phyloP scores from a whole-genome alignment of 2,113 vertebrate genomes.

The Tachuris rubrigastra region DNA sequence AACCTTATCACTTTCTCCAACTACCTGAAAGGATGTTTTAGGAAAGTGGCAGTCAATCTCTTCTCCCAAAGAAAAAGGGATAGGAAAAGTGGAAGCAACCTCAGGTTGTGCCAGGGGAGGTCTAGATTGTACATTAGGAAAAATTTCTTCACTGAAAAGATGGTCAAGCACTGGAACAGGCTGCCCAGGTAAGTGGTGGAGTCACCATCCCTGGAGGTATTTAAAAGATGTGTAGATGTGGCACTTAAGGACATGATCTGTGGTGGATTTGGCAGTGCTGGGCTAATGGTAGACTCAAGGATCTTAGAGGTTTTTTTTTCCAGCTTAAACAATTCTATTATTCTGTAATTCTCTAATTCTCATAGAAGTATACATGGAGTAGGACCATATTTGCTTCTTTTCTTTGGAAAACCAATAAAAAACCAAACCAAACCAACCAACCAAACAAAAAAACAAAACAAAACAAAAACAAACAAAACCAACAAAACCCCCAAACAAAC shows the following conservation, averaged over 20 bases:
- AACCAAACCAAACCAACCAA: neutral
- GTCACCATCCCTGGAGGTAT: neutral
- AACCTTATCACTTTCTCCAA: neutral
- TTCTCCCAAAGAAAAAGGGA: neutral
- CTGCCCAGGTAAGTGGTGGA: neutral
- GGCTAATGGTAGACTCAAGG: neutral
- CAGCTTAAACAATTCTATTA: neutral
- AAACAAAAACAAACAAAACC: too few species aligned
- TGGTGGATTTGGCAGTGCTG: neutral
- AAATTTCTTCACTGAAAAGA: neutral
- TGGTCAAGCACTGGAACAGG: neutral
- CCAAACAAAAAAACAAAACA: neutral
- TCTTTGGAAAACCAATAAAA: neutral
- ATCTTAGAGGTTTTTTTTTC: neutral
- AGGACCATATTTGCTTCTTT: neutral
- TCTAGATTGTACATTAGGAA: neutral
- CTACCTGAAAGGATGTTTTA: neutral
- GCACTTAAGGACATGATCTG: neutral
- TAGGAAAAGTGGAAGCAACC: neutral
- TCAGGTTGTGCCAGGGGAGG: neutral
- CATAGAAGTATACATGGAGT: neutral
- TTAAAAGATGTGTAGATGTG: neutral
- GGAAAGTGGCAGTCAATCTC: fast-evolving
- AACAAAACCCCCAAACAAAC: neutral
- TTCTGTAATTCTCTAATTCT: neutral